phyloP scores from a whole-genome alignment of 2,113 vertebrate species.

The Eretmochelys imbricata region DNA sequence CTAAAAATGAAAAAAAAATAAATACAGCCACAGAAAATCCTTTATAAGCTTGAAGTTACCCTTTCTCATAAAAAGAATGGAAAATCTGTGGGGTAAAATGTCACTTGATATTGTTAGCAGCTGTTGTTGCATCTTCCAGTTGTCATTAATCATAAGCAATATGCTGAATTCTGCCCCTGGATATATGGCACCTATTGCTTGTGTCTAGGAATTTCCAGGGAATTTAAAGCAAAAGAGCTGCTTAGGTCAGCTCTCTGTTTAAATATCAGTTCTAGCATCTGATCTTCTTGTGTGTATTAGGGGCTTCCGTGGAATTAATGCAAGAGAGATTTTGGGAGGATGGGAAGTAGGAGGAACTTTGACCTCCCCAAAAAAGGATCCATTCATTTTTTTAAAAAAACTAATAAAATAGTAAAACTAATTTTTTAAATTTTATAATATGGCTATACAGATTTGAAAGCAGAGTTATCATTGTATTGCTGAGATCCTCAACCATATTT shows the following conservation, averaged over 20 bases:
- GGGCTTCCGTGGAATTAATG: neutral
- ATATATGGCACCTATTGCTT: neutral
- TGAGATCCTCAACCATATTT: neutral
- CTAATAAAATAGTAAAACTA: neutral
- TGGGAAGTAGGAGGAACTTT: neutral
- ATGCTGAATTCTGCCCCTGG: neutral
- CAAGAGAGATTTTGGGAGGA: neutral
- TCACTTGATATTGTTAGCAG: neutral
- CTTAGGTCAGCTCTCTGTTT: neutral
- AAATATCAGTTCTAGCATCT: neutral
- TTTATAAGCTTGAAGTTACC: neutral
- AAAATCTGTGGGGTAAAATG: neutral
- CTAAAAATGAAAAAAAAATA: neutral
- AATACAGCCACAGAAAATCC: neutral
- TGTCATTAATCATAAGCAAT: neutral
- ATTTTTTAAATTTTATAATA: neutral
- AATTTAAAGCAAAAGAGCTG: neutral
- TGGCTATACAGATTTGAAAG: neutral
- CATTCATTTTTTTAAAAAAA: neutral
- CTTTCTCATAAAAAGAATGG: neutral
- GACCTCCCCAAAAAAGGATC: neutral
- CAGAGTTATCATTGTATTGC: neutral
- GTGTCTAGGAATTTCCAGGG: neutral
- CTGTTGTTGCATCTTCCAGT: neutral
- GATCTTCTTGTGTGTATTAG: neutral